Percentiles rank a stretch among this genome's conserved stretches.
Evolutionary conservation across 30 jellyfish, hydroid and myxozoan genomes (phyloP).

Genomic region (Hydra vulgaris): DNA sequence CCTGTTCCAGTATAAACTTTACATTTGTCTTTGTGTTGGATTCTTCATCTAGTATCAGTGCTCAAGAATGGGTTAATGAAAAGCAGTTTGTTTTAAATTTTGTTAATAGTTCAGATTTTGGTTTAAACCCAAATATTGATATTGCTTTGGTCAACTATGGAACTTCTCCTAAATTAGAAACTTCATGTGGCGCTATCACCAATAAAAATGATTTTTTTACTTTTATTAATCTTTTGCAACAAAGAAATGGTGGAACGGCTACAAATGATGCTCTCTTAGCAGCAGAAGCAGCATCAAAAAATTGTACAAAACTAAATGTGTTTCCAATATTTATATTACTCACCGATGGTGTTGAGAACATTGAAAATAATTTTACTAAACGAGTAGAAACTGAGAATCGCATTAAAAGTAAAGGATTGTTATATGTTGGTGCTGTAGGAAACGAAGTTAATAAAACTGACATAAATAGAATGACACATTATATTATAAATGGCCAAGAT

Average conservation of each 20-base stretch:
- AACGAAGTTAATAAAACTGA: neutral
- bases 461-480: neutral
- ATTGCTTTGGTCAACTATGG: conserved; percentile 15
- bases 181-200: neutral
- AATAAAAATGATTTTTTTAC: neutral
- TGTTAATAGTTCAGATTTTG: neutral
- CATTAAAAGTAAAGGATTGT: conserved; percentile 3
- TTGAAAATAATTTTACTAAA: neutral
- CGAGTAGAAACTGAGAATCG: neutral
- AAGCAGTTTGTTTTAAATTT: neutral
- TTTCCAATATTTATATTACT: neutral
- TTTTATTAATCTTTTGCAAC: neutral
- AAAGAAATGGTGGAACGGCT: conserved; percentile 19
- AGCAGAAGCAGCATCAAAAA: neutral
- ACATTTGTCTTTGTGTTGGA: conserved; percentile 22
- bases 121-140: neutral
- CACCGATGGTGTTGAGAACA: conserved; percentile 17
- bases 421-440: conserved; percentile 23
- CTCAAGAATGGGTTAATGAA: conserved; percentile 12
- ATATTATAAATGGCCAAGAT: neutral
- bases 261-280: neutral
- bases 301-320: neutral
- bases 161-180: neutral
- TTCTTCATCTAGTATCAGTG: conserved; percentile 14
- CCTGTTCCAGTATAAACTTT: neutral